phyloP scores from a whole-genome alignment of 1,140 invertebrate species.

The Diploscapter pachys region DNA sequence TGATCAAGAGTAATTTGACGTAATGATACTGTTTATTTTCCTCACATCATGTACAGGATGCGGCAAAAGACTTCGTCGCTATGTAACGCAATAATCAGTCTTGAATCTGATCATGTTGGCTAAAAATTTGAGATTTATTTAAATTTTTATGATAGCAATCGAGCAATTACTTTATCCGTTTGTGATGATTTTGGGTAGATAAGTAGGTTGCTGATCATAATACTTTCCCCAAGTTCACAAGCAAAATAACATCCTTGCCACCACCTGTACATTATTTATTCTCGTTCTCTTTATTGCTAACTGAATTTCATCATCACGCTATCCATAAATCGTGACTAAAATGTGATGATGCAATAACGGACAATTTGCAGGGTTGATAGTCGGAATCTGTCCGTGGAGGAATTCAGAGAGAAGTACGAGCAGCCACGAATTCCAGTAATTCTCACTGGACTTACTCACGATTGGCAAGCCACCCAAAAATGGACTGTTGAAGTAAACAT shows the following conservation, averaged over 20 bases:
- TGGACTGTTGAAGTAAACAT: conserved; percentile 37
- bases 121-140: too few relatives aligned
- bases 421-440: conserved; percentile 27
- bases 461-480: conserved; percentile 39
- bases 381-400: conserved; percentile 12
- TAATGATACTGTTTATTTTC: neutral
- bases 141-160: too few relatives aligned
- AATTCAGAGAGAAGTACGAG: conserved; percentile 35
- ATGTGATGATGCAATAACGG: neutral
- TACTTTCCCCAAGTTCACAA: too few relatives aligned
- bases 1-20: neutral
- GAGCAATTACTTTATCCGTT: too few relatives aligned
- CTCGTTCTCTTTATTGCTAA: too few relatives aligned
- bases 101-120: too few relatives aligned
- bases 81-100: too few relatives aligned
- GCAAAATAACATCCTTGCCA: too few relatives aligned
- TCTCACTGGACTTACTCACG: conserved; percentile 25
- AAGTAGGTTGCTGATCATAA: too few relatives aligned
- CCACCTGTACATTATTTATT: too few relatives aligned
- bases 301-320: neutral
- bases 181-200: too few relatives aligned
- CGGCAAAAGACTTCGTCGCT: neutral
- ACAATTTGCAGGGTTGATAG: conserved; percentile 21
- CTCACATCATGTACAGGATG: neutral
- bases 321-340: neutral